Evolutionary conservation across 2,888 invertebrate genomes (phyloP).

Genomic region (Tipula confusa): DNA sequence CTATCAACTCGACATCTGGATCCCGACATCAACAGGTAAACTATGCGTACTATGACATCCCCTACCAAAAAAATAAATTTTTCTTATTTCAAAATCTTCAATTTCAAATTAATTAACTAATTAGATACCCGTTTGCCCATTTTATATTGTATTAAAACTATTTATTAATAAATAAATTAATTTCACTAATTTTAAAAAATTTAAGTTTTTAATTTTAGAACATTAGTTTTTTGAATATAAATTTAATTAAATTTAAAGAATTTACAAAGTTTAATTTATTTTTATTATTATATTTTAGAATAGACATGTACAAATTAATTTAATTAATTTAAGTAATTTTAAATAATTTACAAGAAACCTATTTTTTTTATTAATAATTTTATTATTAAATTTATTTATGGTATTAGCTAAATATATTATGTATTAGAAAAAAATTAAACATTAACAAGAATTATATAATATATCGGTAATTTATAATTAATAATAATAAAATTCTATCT

Average conservation of each 20-base stretch:
- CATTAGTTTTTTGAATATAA: neutral
- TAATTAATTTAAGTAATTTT: slow-evolving; percentile 8
- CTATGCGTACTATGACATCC: no score
- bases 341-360: slow-evolving; percentile 15
- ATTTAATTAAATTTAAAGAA: neutral
- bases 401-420: no score
- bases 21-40: no score
- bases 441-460: neutral
- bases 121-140: slow-evolving; percentile 12
- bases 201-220: neutral
- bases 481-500: neutral
- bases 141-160: neutral
- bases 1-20: no score
- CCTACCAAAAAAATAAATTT: neutral
- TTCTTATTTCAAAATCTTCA: neutral
- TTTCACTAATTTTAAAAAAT: neutral
- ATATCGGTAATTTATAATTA: neutral
- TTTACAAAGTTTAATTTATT: neutral
- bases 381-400: no score
- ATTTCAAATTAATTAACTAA: neutral
- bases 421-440: neutral
- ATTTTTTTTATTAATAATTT: neutral
- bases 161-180: neutral
- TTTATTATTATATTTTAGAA: neutral
- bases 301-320: slow-evolving; percentile 20